Evolutionary conservation across 2,888 invertebrate genomes (phyloP).

Genomic region (Diachrysia chrysitis): DNA sequence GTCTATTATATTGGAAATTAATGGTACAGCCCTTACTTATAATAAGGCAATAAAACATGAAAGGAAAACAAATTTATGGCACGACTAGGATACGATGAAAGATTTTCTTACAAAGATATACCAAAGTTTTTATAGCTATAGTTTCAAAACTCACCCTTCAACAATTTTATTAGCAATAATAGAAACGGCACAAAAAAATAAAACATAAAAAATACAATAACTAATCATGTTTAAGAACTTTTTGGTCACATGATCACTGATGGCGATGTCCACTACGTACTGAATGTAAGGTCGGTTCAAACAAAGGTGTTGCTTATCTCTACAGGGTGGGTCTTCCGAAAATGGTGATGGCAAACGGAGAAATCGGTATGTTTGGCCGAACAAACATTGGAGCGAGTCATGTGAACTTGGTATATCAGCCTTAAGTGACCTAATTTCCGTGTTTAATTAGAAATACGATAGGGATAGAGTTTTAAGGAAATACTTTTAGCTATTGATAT

Average conservation of each 20-base stretch:
- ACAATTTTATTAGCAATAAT: constrained; percentile 75
- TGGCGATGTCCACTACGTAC: constrained; percentile 65
- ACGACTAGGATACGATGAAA: background rate
- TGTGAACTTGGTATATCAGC: constrained; percentile 31
- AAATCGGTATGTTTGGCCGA: constrained; percentile 78
- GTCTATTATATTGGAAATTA: too few species aligned
- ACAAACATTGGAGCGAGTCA: constrained; percentile 63
- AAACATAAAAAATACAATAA: constrained; percentile 72
- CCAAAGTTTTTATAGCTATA: background rate
- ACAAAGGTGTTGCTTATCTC: constrained; percentile 77
- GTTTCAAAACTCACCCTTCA: constrained; percentile 78
- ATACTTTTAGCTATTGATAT: too few species aligned
- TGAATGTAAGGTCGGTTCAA: constrained; percentile 72
- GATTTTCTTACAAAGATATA: background rate
- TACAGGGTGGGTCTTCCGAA: constrained; percentile 80
- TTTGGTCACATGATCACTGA: constrained; percentile 63
- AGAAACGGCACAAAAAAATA: constrained; percentile 72
- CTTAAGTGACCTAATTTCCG: constrained; percentile 30
- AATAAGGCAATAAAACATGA: background rate
- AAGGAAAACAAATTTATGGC: background rate
- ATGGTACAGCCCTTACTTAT: too few species aligned
- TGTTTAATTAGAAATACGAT: constrained; percentile 2
- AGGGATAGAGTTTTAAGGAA: background rate
- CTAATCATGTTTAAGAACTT: constrained; percentile 77
- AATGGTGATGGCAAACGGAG: constrained; percentile 79